A percentile compares a stretch with the other conserved stretches of the same genome.
Conservation (phyloP, 92 coral and sea anemone genomes). For the Siderastrea radians region DNA sequence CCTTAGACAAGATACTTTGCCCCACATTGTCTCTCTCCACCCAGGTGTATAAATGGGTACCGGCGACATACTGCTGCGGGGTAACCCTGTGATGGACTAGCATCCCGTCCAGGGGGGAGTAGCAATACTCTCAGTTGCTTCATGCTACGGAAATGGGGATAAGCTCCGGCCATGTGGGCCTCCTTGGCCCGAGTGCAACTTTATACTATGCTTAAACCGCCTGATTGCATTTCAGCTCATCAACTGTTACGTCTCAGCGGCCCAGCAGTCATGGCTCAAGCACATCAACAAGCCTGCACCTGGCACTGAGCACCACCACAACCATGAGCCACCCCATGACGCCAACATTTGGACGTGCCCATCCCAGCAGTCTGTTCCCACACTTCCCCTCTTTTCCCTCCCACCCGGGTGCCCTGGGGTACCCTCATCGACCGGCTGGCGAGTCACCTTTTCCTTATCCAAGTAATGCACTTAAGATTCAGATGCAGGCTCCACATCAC, state of each 20-base stretch:
- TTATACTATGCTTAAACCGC: neutral
- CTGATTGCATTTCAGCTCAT: constrained; percentile 29
- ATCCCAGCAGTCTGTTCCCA: constrained; percentile 81
- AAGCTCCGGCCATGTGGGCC: neutral
- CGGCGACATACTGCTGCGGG: no score
- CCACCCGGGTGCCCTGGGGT: constrained; percentile 81
- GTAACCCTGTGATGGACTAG: no score
- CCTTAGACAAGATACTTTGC: no score
- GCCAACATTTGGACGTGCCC: constrained; percentile 79
- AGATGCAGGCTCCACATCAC: constrained; percentile 33
- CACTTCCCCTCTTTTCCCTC: constrained; percentile 88
- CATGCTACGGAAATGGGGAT: neutral
- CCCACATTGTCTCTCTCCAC: no score
- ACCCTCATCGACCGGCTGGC: constrained; percentile 81
- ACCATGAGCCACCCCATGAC: constrained; percentile 86
- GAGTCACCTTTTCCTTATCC: constrained; percentile 86
- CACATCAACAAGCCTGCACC: constrained; percentile 52
- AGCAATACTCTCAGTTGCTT: neutral
- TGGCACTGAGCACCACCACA: constrained; percentile 78
- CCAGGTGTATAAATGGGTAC: no score
- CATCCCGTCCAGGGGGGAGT: no score
- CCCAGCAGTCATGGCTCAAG: constrained; percentile 72
- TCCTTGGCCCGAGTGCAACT: neutral
- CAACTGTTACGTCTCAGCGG: constrained; percentile 71
- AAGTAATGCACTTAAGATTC: constrained; percentile 71